Conservation (phyloP, 2,113 vertebrate species). For the Emydura subglobosa region DNA sequence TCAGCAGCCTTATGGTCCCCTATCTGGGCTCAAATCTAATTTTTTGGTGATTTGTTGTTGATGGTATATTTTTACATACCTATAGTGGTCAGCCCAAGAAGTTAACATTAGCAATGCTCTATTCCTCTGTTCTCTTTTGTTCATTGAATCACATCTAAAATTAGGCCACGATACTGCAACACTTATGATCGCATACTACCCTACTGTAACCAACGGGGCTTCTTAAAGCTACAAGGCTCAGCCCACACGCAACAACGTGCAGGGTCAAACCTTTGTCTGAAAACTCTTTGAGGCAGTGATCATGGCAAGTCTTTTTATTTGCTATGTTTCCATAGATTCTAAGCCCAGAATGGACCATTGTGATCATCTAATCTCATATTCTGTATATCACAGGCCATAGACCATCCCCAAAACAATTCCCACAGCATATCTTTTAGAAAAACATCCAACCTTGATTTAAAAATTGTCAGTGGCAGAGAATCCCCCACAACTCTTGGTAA, state of each 20-base stretch:
- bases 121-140: not conserved
- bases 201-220: not conserved
- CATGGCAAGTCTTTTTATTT: not conserved
- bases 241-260: fast-evolving
- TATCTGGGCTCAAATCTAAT: not conserved
- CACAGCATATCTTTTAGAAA: not conserved
- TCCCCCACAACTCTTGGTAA: not conserved
- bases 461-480: not conserved
- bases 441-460: not conserved
- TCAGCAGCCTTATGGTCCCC: not conserved
- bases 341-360: not conserved
- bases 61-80: not conserved
- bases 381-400: not conserved
- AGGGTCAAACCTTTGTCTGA: not conserved
- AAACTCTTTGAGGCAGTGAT: not conserved
- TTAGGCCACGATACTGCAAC: not conserved
- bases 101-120: not conserved
- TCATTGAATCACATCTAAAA: not conserved
- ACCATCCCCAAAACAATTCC: not conserved
- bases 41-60: not conserved
- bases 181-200: not conserved
- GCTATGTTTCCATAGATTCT: not conserved
- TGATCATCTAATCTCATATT: not conserved
- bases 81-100: not conserved
- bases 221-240: fast-evolving